A percentile compares a stretch with the other conserved stretches of the same genome.
Conservation (phyloP, 2,113 vertebrate genomes). For the Anhinga anhinga region DNA sequence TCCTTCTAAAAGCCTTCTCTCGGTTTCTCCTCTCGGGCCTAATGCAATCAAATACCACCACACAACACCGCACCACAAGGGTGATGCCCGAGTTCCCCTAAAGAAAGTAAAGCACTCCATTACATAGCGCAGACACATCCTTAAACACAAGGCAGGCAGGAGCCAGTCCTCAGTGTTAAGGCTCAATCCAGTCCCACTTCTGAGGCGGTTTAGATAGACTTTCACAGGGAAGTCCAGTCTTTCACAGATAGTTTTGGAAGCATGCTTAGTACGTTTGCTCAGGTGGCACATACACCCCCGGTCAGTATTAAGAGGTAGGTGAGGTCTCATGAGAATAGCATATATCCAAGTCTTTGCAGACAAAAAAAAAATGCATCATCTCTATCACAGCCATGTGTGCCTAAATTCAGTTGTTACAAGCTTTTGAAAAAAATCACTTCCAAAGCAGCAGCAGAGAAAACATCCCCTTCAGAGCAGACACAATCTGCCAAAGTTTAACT, state of each 20-base stretch:
- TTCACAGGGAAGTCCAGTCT: background rate
- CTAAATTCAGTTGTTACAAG: background rate
- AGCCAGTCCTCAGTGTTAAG: background rate
- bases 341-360: background rate
- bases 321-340: background rate
- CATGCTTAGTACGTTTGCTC: background rate
- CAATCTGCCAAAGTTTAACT: slow-evolving; percentile 10
- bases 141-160: background rate
- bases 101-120: background rate
- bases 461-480: background rate
- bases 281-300: background rate
- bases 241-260: background rate
- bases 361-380: background rate
- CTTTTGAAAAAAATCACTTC: slow-evolving; percentile 5
- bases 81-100: fast-evolving
- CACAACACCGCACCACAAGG: background rate
- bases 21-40: background rate
- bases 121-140: background rate
- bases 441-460: slow-evolving; percentile 15
- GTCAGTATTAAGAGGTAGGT: background rate
- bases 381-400: background rate
- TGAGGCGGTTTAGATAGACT: background rate
- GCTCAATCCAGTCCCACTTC: background rate
- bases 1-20: background rate
- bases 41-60: background rate